Percentiles rank a stretch among this genome's conserved stretches.
These are phyloP conservation scores for Eueides isabella DNA, from an alignment of 1,140 invertebrate genomes.

Conservation along the genomic window DNA sequence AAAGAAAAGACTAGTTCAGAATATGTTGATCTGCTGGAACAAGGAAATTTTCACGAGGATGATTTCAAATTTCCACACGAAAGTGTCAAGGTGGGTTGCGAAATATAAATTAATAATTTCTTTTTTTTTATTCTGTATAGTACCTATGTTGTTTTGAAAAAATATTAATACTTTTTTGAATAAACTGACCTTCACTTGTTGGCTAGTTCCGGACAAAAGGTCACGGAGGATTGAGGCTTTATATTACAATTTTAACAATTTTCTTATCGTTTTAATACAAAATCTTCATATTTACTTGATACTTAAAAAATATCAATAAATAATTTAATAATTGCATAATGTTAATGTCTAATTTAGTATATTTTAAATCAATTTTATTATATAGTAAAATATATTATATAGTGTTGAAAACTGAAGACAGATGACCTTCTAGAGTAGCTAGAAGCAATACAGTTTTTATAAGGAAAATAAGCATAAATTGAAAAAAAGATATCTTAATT, in stretches of 20 bases:
- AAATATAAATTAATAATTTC: background rate
- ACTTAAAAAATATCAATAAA: background rate
- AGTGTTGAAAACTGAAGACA: background rate
- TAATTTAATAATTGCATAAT: too few species aligned
- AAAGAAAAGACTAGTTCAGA: slow-evolving; percentile 66
- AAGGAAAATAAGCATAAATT: background rate
- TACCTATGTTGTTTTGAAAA: background rate
- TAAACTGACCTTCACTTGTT: background rate
- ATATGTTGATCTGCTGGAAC: slow-evolving; percentile 70
- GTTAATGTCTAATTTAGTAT: background rate
- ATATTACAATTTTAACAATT: background rate
- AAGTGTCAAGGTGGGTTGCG: slow-evolving; percentile 74
- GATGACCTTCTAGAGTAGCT: background rate
- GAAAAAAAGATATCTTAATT: slow-evolving; percentile 25
- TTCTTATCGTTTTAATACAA: background rate
- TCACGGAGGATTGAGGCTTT: background rate
- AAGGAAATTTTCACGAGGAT: slow-evolving; percentile 65
- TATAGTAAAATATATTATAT: background rate
- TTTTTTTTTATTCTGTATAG: background rate
- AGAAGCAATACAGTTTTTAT: background rate
- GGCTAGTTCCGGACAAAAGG: slow-evolving; percentile 18
- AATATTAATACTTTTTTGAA: background rate
- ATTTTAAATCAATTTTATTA: background rate
- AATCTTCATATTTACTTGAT: background rate
- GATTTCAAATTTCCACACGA: slow-evolving; percentile 80